Evolutionary conservation across 2,797 vertebrate species (phyloP), one percentile per base, ranked within the genome.

Genomic region (Karalla daura): DNA sequence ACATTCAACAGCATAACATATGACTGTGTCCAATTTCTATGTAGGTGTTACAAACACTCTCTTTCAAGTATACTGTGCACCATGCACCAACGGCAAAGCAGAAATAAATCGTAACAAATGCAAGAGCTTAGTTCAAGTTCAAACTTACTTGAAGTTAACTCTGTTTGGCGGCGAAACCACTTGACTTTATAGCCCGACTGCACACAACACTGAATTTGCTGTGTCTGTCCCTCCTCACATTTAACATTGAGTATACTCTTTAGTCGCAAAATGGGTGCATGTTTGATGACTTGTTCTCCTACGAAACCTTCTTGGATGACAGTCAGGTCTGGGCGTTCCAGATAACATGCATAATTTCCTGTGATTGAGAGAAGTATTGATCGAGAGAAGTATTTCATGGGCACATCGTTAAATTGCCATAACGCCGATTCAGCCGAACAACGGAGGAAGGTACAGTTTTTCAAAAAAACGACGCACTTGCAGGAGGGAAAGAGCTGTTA

Each of bases 341-440:
- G 52, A 51, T 17, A 74, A 25, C 91, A 93, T 72, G 76, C 37
- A 45, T 92, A 93, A 9, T 0, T 0, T 18, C 89, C 92, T 93
- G 74, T 47, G 36, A 71, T 62, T 4, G 44, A 64, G 20, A 70
- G 3, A 61, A 64, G 1, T 0, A 71, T 62, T 4, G 44, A 64
- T 17, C 68, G 3, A 61, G 62, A 1, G 0, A 39, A 24, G 8
- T 15, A 14, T 47, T n/a, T 39, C 44, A 7, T 51, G 24, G 33
- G 3, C 45, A 4, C 14, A 36, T 20, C n/a, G 5, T 7, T 27
- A 35, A 23, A 51, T 9, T 28, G 4, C 20, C 17, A 32, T n/a
- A n/a, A n/a, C n/a, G n/a, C n/a, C n/a, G n/a, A n/a, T n/a, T n/a
- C n/a, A 32, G 18, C 5, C 32, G 7, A 15, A 63, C 40, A 71